phyloP scores from a whole-genome alignment of 2,113 vertebrate genomes.

The Polyodon spathula region DNA sequence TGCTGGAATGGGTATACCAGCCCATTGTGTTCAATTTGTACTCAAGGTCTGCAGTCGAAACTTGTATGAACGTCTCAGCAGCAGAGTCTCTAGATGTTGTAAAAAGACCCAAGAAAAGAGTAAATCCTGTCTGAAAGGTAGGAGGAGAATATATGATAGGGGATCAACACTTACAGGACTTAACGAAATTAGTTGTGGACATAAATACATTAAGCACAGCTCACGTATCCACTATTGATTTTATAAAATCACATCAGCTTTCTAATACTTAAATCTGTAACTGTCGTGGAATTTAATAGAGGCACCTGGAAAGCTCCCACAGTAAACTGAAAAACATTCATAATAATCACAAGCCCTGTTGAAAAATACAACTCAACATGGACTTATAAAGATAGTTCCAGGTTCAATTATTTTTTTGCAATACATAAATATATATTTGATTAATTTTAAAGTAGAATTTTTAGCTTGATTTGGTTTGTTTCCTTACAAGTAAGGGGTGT shows the following conservation, averaged over 20 bases:
- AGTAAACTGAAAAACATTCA: not conserved
- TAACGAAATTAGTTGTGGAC: not conserved
- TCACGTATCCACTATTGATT: not conserved
- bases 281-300: not conserved
- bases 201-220: not conserved
- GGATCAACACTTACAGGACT: not conserved
- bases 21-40: too few species aligned
- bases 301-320: not conserved
- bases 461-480: too few species aligned
- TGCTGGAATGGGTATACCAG: too few species aligned
- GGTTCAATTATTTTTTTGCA: not conserved
- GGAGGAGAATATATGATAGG: not conserved
- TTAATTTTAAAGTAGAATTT: too few species aligned
- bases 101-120: too few species aligned
- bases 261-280: not conserved
- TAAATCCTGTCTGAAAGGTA: not conserved
- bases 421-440: too few species aligned
- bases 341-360: not conserved
- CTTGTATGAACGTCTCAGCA: too few species aligned
- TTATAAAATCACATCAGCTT: not conserved
- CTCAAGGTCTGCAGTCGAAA: too few species aligned
- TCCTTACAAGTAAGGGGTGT: too few species aligned
- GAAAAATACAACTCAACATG: not conserved
- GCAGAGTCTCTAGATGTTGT: too few species aligned
- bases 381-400: not conserved